phyloP scores from a whole-genome alignment of 1,140 invertebrate species.

The Eulimnadia texana region DNA sequence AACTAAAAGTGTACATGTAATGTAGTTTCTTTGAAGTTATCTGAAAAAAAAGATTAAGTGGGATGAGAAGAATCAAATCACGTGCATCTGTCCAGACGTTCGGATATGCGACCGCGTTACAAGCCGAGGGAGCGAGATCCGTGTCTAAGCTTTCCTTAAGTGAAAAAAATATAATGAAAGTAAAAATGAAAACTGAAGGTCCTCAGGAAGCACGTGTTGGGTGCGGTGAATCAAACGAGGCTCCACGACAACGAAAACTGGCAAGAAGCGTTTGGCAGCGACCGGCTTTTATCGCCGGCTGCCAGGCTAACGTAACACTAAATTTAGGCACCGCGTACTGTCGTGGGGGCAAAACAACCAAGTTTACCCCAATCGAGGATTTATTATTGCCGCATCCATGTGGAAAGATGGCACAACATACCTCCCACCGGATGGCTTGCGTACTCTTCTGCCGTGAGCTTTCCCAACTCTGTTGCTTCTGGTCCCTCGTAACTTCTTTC shows the following conservation, averaged over 20 bases:
- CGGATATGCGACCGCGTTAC: no score
- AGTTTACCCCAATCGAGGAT: neutral
- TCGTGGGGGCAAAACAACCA: slow-evolving; percentile 2
- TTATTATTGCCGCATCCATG: neutral
- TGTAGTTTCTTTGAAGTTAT: no score
- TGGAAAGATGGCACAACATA: neutral
- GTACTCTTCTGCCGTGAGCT: no score
- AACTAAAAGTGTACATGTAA: no score
- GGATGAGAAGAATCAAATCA: neutral
- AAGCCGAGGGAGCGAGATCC: no score
- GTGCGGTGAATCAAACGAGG: neutral
- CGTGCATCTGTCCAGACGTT: no score
- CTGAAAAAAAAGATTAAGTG: neutral
- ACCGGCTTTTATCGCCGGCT: slow-evolving; percentile 9
- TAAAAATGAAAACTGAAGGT: no score
- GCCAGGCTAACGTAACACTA: neutral
- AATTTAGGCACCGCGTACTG: neutral
- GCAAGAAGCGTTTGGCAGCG: slow-evolving; percentile 10
- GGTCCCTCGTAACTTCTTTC: no score
- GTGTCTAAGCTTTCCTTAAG: no score
- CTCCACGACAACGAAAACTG: neutral
- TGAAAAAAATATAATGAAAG: no score
- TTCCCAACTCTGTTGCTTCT: no score
- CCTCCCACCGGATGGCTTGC: neutral
- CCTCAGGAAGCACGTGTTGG: slow-evolving; percentile 3